Conservation (phyloP, 2,113 vertebrate species). For the Sarotherodon lohbergeri region DNA sequence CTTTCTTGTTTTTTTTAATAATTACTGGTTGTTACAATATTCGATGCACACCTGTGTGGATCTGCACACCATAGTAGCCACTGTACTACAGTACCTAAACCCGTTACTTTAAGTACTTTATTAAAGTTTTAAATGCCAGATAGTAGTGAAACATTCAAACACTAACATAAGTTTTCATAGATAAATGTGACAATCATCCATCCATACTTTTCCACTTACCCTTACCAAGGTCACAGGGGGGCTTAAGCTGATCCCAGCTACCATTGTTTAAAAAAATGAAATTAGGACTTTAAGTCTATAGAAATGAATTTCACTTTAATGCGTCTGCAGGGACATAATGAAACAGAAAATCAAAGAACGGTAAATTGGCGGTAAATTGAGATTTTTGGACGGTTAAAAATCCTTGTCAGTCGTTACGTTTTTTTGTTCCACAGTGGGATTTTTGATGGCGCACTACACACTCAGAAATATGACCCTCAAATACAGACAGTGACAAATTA, state of each 20-base stretch:
- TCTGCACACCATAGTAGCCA: not conserved
- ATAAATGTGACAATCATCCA: not conserved
- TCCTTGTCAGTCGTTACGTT: rapidly evolving
- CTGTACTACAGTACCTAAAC: not conserved
- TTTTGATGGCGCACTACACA: not conserved
- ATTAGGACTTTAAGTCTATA: not conserved
- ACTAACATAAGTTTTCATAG: not conserved
- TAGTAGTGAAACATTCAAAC: not conserved
- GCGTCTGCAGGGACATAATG: not conserved
- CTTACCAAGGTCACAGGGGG: not conserved
- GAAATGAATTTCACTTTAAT: not conserved
- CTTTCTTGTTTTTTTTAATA: rapidly evolving
- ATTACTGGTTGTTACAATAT: not conserved
- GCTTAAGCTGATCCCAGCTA: not conserved
- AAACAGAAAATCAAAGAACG: not conserved
- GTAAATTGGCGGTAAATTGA: not conserved
- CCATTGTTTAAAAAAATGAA: not conserved
- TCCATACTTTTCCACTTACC: not conserved
- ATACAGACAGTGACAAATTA: not conserved
- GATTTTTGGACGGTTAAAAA: not conserved
- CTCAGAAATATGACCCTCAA: not conserved
- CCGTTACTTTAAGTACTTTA: not conserved
- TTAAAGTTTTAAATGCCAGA: not conserved
- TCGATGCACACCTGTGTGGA: not conserved
- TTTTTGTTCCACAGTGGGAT: not conserved